Evolutionary conservation across 2,797 vertebrate genomes (phyloP), one percentile per base, ranked within the genome.

Genomic region (Phalloptychus januarius): DNA sequence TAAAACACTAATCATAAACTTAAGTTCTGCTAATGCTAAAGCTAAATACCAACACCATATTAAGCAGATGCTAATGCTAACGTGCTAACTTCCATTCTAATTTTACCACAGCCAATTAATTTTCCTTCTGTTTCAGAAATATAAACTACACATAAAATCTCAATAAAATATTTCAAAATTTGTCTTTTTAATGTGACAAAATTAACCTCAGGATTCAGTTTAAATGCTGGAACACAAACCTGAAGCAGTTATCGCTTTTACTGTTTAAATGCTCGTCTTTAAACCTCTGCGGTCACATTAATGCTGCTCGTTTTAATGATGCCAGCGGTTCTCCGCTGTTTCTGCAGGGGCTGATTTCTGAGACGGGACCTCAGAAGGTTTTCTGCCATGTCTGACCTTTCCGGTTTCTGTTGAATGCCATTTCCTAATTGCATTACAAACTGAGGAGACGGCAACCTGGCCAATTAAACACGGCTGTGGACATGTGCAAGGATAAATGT

Each of bases 331-430:
- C 28, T 40, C 46, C 23, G n/a, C 20, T n/a, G 38, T 25, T 42
- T 15, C 38, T 69, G 40, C 12, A 18, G 40, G 23, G 25, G 1
- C 38, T 44, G 67, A n/a, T 44, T 44, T 40, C 18, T 65, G 33
- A 38, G 18, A 16, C 12, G 67, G 25, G n/a, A 70, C 28, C 38
- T 67, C 38, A 16, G 40, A n/a, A 44, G 38, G 65, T 42, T 69
- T 69, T 69, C 16, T 65, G 63, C 63, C 33, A 23, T 38, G 36
- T 69, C 63, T 42, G 67, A 70, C 67, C 40, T 70, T 70, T 44
- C 13, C 23, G 25, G 23, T 44, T 42, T 70, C 23, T 28, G 67
- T n/a, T n/a, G 23, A 70, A 70, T 44, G 67, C 40, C 38, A 44
- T 70, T 52, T 23, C 42, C 18, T 16, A 63, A 72, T 44, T 42